Evolutionary conservation across 2,113 vertebrate genomes (phyloP), one percentile per base, ranked within the genome.

Genomic region (Cisticola juncidis): DNA sequence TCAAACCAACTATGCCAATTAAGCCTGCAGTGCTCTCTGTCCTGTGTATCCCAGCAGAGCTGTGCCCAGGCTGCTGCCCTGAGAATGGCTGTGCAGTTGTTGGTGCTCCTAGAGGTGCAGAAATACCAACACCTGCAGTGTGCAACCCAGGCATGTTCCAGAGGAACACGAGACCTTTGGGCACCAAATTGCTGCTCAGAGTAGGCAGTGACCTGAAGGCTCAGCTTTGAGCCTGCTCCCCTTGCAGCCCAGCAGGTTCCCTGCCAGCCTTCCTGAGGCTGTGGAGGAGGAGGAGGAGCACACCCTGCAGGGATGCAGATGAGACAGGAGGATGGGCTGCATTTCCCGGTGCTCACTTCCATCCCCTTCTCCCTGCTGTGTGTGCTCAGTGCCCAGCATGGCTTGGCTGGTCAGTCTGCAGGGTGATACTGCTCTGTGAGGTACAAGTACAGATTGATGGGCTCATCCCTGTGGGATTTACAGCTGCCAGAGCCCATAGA

Each of bases 241-340:
- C 33, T 93, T 72, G 48, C 51, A 70, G 44, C 60, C 29, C 35
- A 62, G 35, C 64, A 28, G 47, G 68, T 76, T 90, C 26, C 22
- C 62, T 89, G 83, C 36, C 69, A 81, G 53, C 69, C 53, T 56
- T 69, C 25, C 53, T 1, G 2, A 81, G 90, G 65, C 69, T 74
- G 51, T 7, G 2, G 45, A 25, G 35, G 48, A 74, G 51, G 80
- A 86, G 72, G 69, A 78, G n/a, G 12, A 62, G 51, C 1, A 0
- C 60, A 62, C 31, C 26, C 47, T 0, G 0, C 61, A 3, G 2
- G 0, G 0, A 19, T 73, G 44, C 36, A 12, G 33, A 84, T 47
- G 40, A 91, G 62, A 23, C 29, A 20, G 53, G 44, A 65, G 31
- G 36, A 81, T 18, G 38, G 12, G 21, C 45, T 90, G 65, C 6